A percentile compares a stretch with the other conserved stretches of the same genome.
Evolutionary conservation across 2,888 invertebrate species (phyloP).

Genomic region (Leptinotarsa rubiginosa): DNA sequence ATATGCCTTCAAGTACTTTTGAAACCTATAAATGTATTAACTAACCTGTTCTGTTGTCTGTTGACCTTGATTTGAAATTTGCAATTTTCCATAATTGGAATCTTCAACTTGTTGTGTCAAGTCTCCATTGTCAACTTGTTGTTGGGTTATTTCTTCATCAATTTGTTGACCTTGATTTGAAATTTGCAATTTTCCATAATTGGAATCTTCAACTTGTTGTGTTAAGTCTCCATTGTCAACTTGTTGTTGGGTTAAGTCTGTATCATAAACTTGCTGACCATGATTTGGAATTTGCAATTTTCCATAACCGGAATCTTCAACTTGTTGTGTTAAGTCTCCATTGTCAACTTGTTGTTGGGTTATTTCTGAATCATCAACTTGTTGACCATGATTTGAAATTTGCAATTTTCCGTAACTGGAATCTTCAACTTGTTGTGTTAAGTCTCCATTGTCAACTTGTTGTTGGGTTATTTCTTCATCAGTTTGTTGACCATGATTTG

Average conservation of each 20-base stretch:
- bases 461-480: conserved; percentile 19
- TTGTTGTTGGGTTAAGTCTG: conserved; percentile 49
- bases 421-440: conserved; percentile 43
- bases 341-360: conserved; percentile 16
- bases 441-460: conserved; percentile 43
- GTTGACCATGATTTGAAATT: conserved; percentile 26
- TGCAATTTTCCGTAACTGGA: not conserved
- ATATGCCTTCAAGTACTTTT: too few relatives aligned
- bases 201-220: too few relatives aligned
- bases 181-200: conserved; percentile 34
- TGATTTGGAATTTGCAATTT: conserved; percentile 23
- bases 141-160: not conserved
- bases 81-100: conserved; percentile 14
- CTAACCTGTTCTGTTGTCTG: conserved; percentile 13
- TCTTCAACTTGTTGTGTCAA: conserved; percentile 40
- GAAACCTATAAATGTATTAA: too few relatives aligned
- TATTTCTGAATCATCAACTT: conserved; percentile 18
- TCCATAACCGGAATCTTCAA: not conserved
- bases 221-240: too few relatives aligned
- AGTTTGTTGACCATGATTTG: conserved; percentile 6
- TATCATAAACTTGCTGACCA: conserved; percentile 36
- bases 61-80: conserved; percentile 32
- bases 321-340: not conserved
- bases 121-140: conserved; percentile 27
- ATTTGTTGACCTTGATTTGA: conserved; percentile 32